Base-by-base conservation (phyloP, 1,140 invertebrate genomes). In the Macrotrachela quadricornifera region DNA sequence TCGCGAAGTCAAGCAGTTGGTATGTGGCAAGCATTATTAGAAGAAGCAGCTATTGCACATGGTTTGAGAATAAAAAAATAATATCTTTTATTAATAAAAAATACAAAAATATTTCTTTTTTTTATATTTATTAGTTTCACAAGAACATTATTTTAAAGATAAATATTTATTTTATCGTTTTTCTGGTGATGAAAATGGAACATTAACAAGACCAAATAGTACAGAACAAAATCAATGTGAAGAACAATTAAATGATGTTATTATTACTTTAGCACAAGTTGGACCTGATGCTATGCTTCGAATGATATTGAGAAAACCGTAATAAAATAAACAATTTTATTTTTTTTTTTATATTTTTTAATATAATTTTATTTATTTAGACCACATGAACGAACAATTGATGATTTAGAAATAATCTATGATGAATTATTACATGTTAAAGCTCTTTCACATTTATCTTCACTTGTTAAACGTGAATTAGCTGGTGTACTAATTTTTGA, bases 1-100 rank as follows among this genome's bases (percentile, higher is more conserved):
- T 78, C 77, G 14, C 67, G 81, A 53, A 74, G 76, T 54, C 79
- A 82, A 60, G 80, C 81, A 30, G 76, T 78, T 16, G 80, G 77
- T 30, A 83, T 84, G 77, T 85, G 81, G 79, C 83, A 85, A 63
- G 79, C 78, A 0, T 66, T 85, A n/a, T 69, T 85, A 21, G 83
- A 85, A 65, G 80, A 84, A 69, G 80, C 80, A 42, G 75, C 83
- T 46, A 75, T 85, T 56, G 73, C 76, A 38, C 80, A 83, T 66
- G 80, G 82, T 83, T 30, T 30, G 21, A 30, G n/a, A n/a, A n/a
- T n/a, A 49, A 15, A 21, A 37, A 41, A 43, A 11, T 14, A 17
- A 49, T 21, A 46, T 46, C 30, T 46, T 56, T 37, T 46, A 40
- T 38, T 54, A 46, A 52, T 17, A 50, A 8, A 30, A 30, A 30